A percentile compares a stretch with the other conserved stretches of the same genome.
phyloP scores from a whole-genome alignment of 2,113 vertebrate species.

The Erythrolamprus reginae region DNA sequence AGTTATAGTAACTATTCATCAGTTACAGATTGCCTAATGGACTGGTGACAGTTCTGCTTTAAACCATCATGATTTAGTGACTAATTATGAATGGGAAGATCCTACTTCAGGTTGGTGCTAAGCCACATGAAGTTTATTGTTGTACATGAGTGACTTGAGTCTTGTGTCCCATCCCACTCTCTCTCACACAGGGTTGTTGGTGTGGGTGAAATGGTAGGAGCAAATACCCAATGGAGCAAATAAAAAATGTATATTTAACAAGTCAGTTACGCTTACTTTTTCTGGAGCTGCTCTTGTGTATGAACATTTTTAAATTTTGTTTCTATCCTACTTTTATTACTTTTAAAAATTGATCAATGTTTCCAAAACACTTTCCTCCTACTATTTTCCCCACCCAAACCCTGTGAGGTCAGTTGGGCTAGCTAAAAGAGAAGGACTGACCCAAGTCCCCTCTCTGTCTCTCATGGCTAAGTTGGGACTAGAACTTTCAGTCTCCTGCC shows the following conservation, averaged over 20 bases:
- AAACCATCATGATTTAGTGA: neutral
- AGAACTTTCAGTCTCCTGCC: too few relatives aligned
- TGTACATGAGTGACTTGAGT: neutral
- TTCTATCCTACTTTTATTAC: too few relatives aligned
- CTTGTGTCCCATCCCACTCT: neutral
- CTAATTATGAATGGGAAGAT: neutral
- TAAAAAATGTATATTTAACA: neutral
- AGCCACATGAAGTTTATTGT: neutral
- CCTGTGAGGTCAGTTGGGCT: too few relatives aligned
- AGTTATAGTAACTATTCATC: neutral
- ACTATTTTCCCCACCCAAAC: too few relatives aligned
- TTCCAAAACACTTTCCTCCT: too few relatives aligned
- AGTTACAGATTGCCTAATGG: neutral
- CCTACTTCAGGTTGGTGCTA: conserved; percentile 1
- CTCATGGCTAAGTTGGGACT: too few relatives aligned
- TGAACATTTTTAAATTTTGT: neutral
- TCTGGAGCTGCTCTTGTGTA: neutral
- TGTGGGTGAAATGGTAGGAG: neutral
- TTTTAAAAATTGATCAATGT: too few relatives aligned
- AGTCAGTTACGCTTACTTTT: neutral
- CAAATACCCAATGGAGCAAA: neutral
- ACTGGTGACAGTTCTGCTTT: neutral
- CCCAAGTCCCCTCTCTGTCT: too few relatives aligned
- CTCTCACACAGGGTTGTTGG: neutral
- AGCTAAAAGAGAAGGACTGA: too few relatives aligned